Percentiles rank a stretch among this genome's conserved stretches.
These are phyloP conservation scores for Basileuterus tristriatus DNA, from an alignment of 2,797 vertebrate species.

Conservation along the genomic window DNA sequence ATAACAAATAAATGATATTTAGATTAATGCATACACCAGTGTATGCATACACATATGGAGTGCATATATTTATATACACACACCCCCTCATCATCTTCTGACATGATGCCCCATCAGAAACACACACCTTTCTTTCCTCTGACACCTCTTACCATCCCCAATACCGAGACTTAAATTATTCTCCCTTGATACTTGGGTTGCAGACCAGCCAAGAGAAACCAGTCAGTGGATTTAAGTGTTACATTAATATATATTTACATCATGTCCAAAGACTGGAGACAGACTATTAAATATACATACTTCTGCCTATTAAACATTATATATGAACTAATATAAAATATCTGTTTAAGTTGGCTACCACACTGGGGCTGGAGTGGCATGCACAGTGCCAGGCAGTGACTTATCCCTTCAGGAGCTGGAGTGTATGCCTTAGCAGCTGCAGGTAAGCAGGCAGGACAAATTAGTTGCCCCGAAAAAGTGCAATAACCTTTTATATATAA, in stretches of 20 bases:
- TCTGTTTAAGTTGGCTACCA: conserved; percentile 15
- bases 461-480: fast-evolving
- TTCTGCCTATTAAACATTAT: neutral
- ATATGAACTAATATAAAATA: neutral
- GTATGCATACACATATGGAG: fast-evolving
- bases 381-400: neutral
- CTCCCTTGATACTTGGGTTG: neutral
- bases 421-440: neutral
- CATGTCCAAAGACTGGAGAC: neutral
- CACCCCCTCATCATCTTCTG: neutral
- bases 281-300: neutral
- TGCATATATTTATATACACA: fast-evolving
- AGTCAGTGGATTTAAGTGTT: neutral
- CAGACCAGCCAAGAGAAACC: neutral
- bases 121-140: fast-evolving
- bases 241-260: neutral
- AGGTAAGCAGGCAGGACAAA: neutral
- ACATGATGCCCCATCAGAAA: neutral
- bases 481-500: neutral
- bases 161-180: neutral
- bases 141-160: neutral
- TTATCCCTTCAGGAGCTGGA: neutral
- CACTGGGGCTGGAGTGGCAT: neutral
- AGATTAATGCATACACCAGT: fast-evolving
- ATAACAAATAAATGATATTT: fast-evolving